Conservation (phyloP, 2,797 vertebrate species). For the Falco cherrug region DNA sequence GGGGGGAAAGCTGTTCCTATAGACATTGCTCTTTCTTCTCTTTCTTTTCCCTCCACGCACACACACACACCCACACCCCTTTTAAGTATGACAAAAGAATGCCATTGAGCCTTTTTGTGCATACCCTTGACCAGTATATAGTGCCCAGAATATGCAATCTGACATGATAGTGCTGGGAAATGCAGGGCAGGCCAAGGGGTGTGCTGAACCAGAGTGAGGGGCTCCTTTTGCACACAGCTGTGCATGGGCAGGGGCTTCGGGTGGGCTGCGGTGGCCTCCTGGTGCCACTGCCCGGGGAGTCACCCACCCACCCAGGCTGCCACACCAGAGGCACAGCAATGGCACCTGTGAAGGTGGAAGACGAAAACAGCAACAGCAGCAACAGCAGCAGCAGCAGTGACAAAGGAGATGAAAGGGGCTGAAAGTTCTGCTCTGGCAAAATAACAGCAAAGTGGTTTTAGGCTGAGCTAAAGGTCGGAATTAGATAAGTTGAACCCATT, state of each 20-base stretch:
- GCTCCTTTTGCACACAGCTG: not conserved
- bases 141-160: not conserved
- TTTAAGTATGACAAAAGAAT: conserved; percentile 53
- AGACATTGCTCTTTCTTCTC: conserved; percentile 39
- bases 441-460: not conserved
- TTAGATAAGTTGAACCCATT: not conserved
- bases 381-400: not conserved
- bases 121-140: not conserved
- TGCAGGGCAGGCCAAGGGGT: not conserved
- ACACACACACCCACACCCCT: not conserved
- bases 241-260: fast-evolving
- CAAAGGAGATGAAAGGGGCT: not conserved
- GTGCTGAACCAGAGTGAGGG: not conserved
- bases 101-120: not conserved
- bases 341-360: not conserved
- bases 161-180: not conserved
- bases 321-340: not conserved
- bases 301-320: not conserved
- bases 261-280: not conserved
- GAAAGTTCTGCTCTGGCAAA: not conserved
- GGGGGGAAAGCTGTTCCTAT: conserved; percentile 36
- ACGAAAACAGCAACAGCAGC: not conserved
- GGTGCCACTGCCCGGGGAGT: fast-evolving
- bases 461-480: not conserved
- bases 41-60: conserved; percentile 4